Conservation (phyloP, 2,113 vertebrate genomes). For the Diphyllodes magnificus region DNA sequence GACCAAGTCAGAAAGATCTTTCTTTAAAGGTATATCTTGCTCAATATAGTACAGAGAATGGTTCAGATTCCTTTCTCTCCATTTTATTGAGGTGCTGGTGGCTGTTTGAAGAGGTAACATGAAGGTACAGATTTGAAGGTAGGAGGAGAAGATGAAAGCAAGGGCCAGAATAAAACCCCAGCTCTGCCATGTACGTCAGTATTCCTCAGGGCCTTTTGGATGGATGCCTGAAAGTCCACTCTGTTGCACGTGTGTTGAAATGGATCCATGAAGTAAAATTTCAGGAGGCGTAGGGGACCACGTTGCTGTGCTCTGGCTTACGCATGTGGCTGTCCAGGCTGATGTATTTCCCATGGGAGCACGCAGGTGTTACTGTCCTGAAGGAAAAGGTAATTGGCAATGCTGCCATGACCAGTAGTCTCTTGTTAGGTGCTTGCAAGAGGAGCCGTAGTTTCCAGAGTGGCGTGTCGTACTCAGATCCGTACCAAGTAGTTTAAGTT, state of each 20-base stretch:
- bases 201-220: not conserved
- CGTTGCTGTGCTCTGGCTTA: not conserved
- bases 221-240: not conserved
- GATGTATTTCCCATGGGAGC: not conserved
- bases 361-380: not conserved
- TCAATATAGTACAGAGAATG: not conserved
- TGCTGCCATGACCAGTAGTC: not conserved
- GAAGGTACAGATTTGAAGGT: not conserved
- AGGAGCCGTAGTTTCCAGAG: not conserved
- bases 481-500: not conserved
- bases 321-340: not conserved
- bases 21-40: not conserved
- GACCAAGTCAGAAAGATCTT: not conserved
- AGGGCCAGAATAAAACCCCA: not conserved
- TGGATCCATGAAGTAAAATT: not conserved
- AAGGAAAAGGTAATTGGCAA: not conserved
- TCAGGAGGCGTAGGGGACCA: not conserved
- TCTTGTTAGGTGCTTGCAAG: not conserved
- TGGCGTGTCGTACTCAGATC: rapidly evolving
- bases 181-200: not conserved
- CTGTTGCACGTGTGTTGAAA: not conserved
- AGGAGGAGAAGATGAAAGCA: not conserved
- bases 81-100: not conserved
- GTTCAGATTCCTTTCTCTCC: not conserved
- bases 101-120: not conserved